Evolutionary conservation across 2,797 vertebrate genomes (phyloP).

Genomic region (Scolopax bukidnonensis): DNA sequence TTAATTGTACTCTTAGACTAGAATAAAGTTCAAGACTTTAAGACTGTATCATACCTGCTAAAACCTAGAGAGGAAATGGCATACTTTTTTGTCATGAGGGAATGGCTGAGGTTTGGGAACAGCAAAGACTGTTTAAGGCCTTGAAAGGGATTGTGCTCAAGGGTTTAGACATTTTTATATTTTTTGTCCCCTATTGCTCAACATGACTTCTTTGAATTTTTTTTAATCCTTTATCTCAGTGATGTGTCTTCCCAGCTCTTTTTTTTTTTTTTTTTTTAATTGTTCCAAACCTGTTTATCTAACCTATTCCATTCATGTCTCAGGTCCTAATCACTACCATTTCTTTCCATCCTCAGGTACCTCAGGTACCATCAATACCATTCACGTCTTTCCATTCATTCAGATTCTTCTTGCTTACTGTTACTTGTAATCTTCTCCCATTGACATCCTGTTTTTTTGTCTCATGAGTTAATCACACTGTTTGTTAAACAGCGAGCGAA

Average conservation of each 20-base stretch:
- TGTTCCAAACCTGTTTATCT: neutral
- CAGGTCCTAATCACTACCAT: neutral
- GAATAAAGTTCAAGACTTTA: neutral
- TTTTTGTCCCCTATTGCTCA: neutral
- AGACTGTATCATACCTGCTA: neutral
- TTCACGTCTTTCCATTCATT: neutral
- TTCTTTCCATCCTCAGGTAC: no score
- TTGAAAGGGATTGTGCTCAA: neutral
- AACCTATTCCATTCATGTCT: neutral
- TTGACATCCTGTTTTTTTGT: neutral
- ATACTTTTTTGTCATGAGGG: neutral
- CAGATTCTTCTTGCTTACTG: neutral
- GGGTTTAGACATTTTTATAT: fast-evolving
- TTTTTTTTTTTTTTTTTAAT: neutral
- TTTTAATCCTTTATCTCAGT: neutral
- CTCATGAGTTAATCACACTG: neutral
- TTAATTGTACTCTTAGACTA: neutral
- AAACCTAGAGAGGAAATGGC: neutral
- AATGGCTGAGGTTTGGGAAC: neutral
- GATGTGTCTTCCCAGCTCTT: neutral
- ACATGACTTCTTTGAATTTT: no score
- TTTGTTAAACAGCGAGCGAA: neutral
- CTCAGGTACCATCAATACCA: no score
- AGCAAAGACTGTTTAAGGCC: neutral
- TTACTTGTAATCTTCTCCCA: neutral